Evolutionary conservation across 2,113 vertebrate genomes (phyloP).

Genomic region (Tenebrosternarchus preto): DNA sequence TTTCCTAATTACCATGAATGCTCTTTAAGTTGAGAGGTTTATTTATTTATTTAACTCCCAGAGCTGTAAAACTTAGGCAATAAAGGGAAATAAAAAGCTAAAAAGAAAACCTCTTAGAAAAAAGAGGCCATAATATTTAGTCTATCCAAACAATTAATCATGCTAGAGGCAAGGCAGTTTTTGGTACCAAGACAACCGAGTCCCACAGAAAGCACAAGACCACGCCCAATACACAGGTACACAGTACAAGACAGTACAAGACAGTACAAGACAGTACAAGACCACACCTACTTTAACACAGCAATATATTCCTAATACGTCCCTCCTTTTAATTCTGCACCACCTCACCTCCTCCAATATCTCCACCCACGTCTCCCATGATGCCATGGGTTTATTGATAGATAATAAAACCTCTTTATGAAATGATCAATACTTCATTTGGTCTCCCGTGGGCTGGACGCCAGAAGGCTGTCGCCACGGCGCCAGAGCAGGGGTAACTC

Average conservation of each 20-base stretch:
- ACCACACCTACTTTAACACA: not conserved
- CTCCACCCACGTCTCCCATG: not conserved
- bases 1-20: too few relatives aligned
- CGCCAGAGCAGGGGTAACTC: slow-evolving; percentile 52
- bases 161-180: not conserved
- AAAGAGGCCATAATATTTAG: not conserved
- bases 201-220: not conserved
- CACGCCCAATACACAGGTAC: slow-evolving; percentile 2
- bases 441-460: slow-evolving; percentile 39
- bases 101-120: not conserved
- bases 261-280: not conserved
- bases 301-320: not conserved
- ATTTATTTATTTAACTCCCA: not conserved
- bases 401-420: slow-evolving; percentile 69
- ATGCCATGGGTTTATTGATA: slow-evolving; percentile 56
- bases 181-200: not conserved
- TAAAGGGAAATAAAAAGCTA: not conserved
- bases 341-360: not conserved
- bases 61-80: not conserved
- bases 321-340: not conserved
- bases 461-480: slow-evolving; percentile 34
- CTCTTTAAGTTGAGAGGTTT: too few relatives aligned
- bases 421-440: slow-evolving; percentile 70
- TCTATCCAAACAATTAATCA: not conserved
- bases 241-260: not conserved